Evolutionary conservation across 2,888 invertebrate genomes (phyloP).

Genomic region (Tiliacea aurago): DNA sequence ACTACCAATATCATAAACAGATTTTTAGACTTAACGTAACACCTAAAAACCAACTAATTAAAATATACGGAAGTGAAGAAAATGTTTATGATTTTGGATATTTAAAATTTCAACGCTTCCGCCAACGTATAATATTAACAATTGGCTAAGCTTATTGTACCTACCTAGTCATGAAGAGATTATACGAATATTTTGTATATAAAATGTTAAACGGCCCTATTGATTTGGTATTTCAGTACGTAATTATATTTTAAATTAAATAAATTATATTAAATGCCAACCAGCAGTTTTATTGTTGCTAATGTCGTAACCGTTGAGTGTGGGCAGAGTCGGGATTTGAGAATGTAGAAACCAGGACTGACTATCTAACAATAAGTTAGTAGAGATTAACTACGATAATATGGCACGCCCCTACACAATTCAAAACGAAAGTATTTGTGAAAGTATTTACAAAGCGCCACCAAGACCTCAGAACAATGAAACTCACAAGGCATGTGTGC

Average conservation of each 20-base stretch:
- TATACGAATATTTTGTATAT: slow-evolving; percentile 87
- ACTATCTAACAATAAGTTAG: too few species aligned
- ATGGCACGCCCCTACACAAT: too few species aligned
- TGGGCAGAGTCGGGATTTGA: background rate
- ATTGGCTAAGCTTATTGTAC: slow-evolving; percentile 81
- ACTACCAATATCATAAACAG: slow-evolving; percentile 65
- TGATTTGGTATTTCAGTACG: slow-evolving; percentile 80
- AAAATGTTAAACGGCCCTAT: slow-evolving; percentile 81
- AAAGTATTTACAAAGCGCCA: too few species aligned
- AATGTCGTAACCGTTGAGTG: background rate
- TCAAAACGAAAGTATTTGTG: too few species aligned
- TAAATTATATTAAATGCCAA: slow-evolving; percentile 79
- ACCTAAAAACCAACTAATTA: background rate
- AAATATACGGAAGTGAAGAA: slow-evolving; percentile 26
- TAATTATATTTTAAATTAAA: slow-evolving; percentile 83
- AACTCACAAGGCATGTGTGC: too few species aligned
- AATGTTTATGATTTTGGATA: slow-evolving; percentile 67
- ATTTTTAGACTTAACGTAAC: slow-evolving; percentile 25
- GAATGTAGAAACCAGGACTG: background rate
- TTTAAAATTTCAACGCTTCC: slow-evolving; percentile 65
- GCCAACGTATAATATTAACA: slow-evolving; percentile 70
- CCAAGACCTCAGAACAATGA: too few species aligned
- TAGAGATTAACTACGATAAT: too few species aligned
- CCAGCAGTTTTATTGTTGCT: slow-evolving; percentile 24
- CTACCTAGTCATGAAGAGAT: slow-evolving; percentile 88